Evolutionary conservation across 2,888 invertebrate genomes (phyloP).

Genomic region (Norana najaformis): DNA sequence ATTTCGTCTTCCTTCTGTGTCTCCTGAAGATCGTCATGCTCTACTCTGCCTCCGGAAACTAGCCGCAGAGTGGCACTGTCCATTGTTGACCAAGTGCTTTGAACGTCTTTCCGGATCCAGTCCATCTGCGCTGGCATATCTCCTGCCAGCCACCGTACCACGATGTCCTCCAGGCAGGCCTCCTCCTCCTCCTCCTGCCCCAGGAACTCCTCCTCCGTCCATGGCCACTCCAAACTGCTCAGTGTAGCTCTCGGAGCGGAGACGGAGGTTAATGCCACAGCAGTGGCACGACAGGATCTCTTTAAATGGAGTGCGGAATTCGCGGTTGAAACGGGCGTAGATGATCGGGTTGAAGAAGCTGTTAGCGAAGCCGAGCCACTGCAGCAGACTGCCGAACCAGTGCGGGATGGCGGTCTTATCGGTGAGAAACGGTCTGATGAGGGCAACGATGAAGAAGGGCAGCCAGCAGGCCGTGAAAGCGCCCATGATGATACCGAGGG

Average conservation of each 20-base stretch:
- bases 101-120: not conserved
- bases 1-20: not conserved
- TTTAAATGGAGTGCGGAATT: slow-evolving; percentile 93
- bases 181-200: not conserved
- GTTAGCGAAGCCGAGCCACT: slow-evolving; percentile 80
- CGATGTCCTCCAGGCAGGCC: not conserved
- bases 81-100: not conserved
- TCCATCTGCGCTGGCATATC: not conserved
- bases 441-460: slow-evolving; percentile 91
- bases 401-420: slow-evolving; percentile 50
- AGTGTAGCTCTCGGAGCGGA: slow-evolving; percentile 61
- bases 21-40: not conserved
- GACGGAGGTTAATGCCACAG: slow-evolving; percentile 57
- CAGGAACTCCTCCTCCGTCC: not conserved
- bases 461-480: slow-evolving; percentile 92
- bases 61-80: not conserved
- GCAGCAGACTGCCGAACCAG: slow-evolving; percentile 52
- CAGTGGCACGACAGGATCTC: slow-evolving; percentile 78
- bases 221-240: slow-evolving; percentile 54
- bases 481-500: slow-evolving; percentile 92
- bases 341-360: slow-evolving; percentile 93
- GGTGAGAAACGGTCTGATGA: slow-evolving; percentile 67
- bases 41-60: not conserved
- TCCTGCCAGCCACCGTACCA: not conserved
- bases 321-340: slow-evolving; percentile 90